phyloP scores from a whole-genome alignment of 1,140 invertebrate genomes.

The Eubasilissa regina region DNA sequence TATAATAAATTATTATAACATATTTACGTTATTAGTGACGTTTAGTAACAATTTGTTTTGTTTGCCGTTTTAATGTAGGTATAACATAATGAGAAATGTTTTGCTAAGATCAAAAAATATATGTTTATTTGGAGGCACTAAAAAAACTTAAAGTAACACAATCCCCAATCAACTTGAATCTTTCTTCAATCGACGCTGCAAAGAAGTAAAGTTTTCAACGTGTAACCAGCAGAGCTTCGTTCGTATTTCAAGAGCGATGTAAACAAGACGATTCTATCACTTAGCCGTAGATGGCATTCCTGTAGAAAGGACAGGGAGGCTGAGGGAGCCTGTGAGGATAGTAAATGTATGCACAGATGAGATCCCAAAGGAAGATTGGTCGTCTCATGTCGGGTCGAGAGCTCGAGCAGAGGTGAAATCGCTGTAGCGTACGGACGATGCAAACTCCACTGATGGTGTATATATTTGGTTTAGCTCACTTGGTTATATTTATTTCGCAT shows the following conservation, averaged over 20 bases:
- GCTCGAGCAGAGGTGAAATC: slow-evolving; percentile 4
- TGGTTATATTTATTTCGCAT: no score
- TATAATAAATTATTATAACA: no score
- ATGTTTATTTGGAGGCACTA: no score
- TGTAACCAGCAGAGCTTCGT: background rate
- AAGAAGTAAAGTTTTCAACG: background rate
- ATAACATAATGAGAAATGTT: no score
- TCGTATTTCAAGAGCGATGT: background rate
- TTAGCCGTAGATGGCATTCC: background rate
- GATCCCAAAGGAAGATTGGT: slow-evolving; percentile 14
- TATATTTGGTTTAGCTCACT: background rate
- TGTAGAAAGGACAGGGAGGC: background rate
- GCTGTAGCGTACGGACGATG: slow-evolving; percentile 8
- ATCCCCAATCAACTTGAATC: background rate
- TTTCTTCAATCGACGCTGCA: background rate
- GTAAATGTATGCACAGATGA: slow-evolving; percentile 16
- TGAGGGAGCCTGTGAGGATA: background rate
- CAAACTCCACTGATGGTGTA: slow-evolving; percentile 1
- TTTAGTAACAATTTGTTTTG: no score
- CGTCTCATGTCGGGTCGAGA: slow-evolving; percentile 5
- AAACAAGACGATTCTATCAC: slow-evolving; percentile 9
- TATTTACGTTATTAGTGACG: no score
- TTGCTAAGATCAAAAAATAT: no score
- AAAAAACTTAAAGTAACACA: no score
- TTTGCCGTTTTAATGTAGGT: no score